Evolutionary conservation across 2,113 vertebrate species (phyloP), one percentile per base, ranked within the genome.

Genomic region (Odobenus rosmarus): DNA sequence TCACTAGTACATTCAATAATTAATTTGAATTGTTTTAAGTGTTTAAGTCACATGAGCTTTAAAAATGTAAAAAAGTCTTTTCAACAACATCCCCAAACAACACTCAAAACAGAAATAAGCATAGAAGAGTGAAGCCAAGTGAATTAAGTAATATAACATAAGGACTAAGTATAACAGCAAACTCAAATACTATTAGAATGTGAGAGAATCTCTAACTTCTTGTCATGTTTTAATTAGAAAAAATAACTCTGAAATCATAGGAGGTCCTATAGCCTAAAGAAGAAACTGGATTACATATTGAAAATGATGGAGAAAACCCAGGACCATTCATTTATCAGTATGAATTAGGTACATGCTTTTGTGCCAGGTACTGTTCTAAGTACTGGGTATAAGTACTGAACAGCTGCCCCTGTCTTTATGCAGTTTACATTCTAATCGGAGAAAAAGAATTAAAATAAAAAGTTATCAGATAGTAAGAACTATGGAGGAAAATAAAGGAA

Each of bases 361-460:
- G 11, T 76, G 26, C 12, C 12, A 88, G 69, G 10, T 42, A 92
- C 42, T 82, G 9, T 55, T 85, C 14, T 71, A 88, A 16, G n/a
- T 49, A 13, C 76, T 85, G 16, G 23, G n/a, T 85, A 89, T 14
- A 86, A 86, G 28, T 36, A 21, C 0, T 15, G 11, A 90, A 81
- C 18, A 90, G n/a, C 93, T 53, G 33, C 8, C 10, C 36, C 39
- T 57, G 46, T 2, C 62, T 16, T 76, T 79, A 71, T 1, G 3
- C 8, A 76, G 26, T 90, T 76, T 57, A 85, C 13, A 51, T 51
- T 80, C 19, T 91, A 87, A 87, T 21, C 11, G 8, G 18, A 28
- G 26, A 88, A 93, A 96, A 10, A 88, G 12, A 88, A 61, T 33
- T 64, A 61, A 74, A 84, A 57, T 46, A 94, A 93, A 94, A 67